phyloP scores from a whole-genome alignment of 2,888 invertebrate species.

The Acanthosoma haemorrhoidale region DNA sequence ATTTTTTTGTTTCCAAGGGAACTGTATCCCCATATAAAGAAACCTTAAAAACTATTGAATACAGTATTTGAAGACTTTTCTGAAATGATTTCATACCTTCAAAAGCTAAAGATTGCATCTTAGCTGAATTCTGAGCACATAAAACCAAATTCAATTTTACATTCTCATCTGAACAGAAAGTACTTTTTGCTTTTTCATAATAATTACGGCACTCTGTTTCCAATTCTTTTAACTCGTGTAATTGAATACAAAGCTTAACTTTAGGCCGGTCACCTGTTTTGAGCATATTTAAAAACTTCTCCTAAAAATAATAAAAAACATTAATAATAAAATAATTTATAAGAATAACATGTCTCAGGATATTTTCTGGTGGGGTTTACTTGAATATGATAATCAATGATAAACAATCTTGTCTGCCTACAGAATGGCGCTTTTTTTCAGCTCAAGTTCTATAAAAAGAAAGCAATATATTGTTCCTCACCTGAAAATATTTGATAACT shows the following conservation, averaged over 20 bases:
- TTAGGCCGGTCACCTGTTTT: conserved; percentile 7
- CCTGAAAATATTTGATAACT: too few relatives aligned
- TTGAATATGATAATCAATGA: too few relatives aligned
- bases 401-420: too few relatives aligned
- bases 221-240: not conserved
- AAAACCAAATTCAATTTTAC: not conserved
- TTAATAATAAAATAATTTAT: not conserved
- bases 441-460: too few relatives aligned
- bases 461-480: too few relatives aligned
- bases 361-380: too few relatives aligned
- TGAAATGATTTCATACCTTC: conserved; percentile 11
- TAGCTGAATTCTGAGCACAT: not conserved
- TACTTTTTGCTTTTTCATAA: not conserved
- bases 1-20: too few relatives aligned
- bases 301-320: conserved; percentile 2
- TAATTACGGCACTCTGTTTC: not conserved
- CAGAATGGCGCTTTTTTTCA: too few relatives aligned
- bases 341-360: too few relatives aligned
- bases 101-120: not conserved
- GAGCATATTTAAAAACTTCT: not conserved
- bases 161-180: not conserved
- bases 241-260: conserved; percentile 1
- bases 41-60: too few relatives aligned
- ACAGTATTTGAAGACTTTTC: too few relatives aligned
- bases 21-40: too few relatives aligned